Evolutionary conservation across 2,888 invertebrate species (phyloP), one percentile per base, ranked within the genome.

Genomic region (Acleris sparsana): DNA sequence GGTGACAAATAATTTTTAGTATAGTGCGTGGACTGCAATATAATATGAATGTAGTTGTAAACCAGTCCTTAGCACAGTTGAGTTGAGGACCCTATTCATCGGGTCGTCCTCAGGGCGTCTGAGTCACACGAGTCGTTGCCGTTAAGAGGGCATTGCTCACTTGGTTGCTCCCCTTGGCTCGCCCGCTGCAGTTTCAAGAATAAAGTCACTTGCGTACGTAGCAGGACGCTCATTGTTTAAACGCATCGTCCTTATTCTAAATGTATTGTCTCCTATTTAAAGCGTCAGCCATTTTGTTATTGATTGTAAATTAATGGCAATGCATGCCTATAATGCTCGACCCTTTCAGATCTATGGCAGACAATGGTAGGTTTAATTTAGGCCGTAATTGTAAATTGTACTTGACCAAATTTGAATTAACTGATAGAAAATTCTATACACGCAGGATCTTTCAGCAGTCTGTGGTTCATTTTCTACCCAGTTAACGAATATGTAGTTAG

Each of bases 91-190:
- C 89, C 89, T 89, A 86, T 86, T 88, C 88, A 57, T 87, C 87
- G 83, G 65, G 88, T 67, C 68, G 69, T 69, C 91, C 90, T 88
- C 88, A 85, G 89, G 87, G 85, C 89, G 87, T 86, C 88, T 90
- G 91, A 91, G 83, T 92, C 90, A 82, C 71, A 85, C 83, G 75
- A 83, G 87, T 85, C 86, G 85, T 86, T 84, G 86, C 89, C 89
- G 89, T 91, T 84, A 89, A 89, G 89, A 91, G 92, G 92, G 88
- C 92, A 89, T 85, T 92, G 92, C 88, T 90, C 92, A 90, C 85
- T 85, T 82, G 80, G 81, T 79, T 79, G 81, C 86, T 86, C 87
- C 86, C 80, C 83, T 82, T 80, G 77, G 79, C 77, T 73, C 80
- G 84, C 76, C 79, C 84, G 82, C 76, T 86, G 86, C 88, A 76